These are phyloP conservation scores for Halcyon leucocephala DNA, from an alignment of 2,797 vertebrate species.

Conservation along the genomic window DNA sequence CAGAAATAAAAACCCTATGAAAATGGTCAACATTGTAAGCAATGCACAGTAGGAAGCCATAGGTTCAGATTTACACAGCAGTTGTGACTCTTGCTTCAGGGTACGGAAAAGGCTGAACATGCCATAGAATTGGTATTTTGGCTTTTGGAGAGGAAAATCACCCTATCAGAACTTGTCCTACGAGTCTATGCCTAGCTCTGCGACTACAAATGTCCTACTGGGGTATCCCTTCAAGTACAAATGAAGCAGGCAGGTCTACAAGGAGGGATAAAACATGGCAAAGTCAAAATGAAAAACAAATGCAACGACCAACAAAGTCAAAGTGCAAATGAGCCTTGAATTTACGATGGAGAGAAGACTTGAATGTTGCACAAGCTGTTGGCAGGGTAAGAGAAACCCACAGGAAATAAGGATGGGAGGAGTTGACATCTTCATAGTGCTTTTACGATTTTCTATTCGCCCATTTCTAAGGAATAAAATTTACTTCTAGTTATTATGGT, in stretches of 20 bases:
- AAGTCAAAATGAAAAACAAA: conserved; percentile 39
- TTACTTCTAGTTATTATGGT: conserved; percentile 72
- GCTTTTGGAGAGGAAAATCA: conserved; percentile 59
- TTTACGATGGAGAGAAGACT: conserved; percentile 63
- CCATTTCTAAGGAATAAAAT: conserved; percentile 72
- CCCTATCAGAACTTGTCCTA: conserved; percentile 34
- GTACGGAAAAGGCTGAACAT: conserved; percentile 64
- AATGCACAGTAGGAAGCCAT: conserved; percentile 40
- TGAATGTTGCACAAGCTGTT: conserved; percentile 56
- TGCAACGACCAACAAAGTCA: conserved; percentile 50
- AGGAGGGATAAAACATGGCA: not conserved
- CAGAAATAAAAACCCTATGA: conserved; percentile 17
- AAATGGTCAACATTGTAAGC: conserved; percentile 28
- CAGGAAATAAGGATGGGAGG: conserved; percentile 35
- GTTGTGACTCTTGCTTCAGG: conserved; percentile 63
- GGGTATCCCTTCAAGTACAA: not conserved
- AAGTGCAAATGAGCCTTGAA: conserved; percentile 57
- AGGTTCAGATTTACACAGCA: conserved; percentile 65
- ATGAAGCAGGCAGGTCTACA: conserved; percentile 2
- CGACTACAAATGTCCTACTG: conserved; percentile 19
- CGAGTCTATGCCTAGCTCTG: conserved; percentile 24
- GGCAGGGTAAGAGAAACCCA: conserved; percentile 43
- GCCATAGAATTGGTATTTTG: conserved; percentile 64
- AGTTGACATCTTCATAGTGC: conserved; percentile 72
- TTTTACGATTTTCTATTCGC: conserved; percentile 71